Evolutionary conservation across 92 coral and sea anemone species (phyloP), one percentile per base, ranked within the genome.

Genomic region (Anthopleura xanthogrammica): DNA sequence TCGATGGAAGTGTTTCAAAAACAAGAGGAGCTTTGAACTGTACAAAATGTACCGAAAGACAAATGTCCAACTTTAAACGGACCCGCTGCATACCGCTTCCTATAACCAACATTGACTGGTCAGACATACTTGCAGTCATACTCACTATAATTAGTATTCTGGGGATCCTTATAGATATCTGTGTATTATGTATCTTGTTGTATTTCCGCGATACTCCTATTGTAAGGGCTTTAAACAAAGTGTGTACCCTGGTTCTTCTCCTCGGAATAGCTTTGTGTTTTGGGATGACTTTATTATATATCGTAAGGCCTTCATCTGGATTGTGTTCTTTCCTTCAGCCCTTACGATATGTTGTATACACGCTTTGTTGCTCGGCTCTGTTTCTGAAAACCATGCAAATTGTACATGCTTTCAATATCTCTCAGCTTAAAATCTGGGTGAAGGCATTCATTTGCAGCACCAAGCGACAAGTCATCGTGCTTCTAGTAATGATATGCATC

Each of bases 341-440:
- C 7, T 46, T 46, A 46, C 50, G 50, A 2, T 46, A 46, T 4
- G 7, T 46, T 46, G 50, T 46, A 0, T 29, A 29, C 36, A 29
- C 36, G 36, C 36, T 29, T 29, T 29, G 36, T 29, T 29, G 36
- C 36, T 29, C 36, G 36, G 36, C 36, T 29, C 36, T 29, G 36
- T 29, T 29, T 29, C 36, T 29, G 36, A 29, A 90, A 41, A 86
- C 92, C 78, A 77, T 86, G 82, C 90, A 88, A 55, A 83, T 90
- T 7, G 88, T 90, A 11, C 86, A 88, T 57, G 94, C 81, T 9
- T 90, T 90, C 71, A 85, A 79, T 76, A 65, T 90, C 41, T 90
- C 88, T 6, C 83, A 86, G 16, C 72, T 79, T 10, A 85, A 79
- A 36, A 78, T 83, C 16, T 83, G 79, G 78, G 77, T 84, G 12